phyloP scores from a whole-genome alignment of 1,140 invertebrate genomes.

The Patella vulgata region DNA sequence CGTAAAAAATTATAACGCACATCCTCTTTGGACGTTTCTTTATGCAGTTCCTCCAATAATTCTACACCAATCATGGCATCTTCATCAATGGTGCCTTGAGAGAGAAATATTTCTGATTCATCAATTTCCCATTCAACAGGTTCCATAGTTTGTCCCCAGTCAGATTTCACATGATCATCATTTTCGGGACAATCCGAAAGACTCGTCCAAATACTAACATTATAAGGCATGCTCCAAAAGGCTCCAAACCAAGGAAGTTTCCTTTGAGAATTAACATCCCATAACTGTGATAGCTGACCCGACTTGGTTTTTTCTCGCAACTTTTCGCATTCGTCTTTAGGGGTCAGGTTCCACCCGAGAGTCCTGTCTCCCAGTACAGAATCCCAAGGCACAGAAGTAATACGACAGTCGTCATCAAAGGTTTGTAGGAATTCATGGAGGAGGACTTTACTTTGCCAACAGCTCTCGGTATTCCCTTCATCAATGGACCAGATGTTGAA shows the following conservation, averaged over 20 bases:
- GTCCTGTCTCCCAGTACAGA: constrained; percentile 2
- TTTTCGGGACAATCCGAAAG: constrained; percentile 2
- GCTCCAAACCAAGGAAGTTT: constrained; percentile 17
- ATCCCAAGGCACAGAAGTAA: constrained; percentile 1
- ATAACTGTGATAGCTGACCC: constrained; percentile 32
- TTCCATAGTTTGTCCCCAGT: background rate
- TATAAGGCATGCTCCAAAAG: constrained; percentile 16
- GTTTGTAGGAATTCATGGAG: constrained; percentile 11
- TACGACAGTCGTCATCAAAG: constrained; percentile 11
- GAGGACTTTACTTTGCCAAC: constrained; percentile 8
- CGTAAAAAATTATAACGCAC: constrained; percentile 1
- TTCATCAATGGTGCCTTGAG: constrained; percentile 23
- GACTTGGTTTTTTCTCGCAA: constrained; percentile 13
- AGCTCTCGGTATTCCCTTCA: background rate
- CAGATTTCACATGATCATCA: background rate
- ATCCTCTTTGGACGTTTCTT: constrained; percentile 20
- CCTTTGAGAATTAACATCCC: constrained; percentile 46
- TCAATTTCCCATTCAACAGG: background rate
- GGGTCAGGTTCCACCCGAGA: background rate
- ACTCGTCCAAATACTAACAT: constrained; percentile 7
- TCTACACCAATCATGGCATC: constrained; percentile 20
- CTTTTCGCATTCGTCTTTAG: constrained; percentile 7
- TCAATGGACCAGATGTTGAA: background rate
- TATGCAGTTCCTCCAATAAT: constrained; percentile 7
- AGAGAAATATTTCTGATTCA: background rate